Evolutionary conservation across 2,797 vertebrate genomes (phyloP).

Genomic region (Microcaecilia unicolor): DNA sequence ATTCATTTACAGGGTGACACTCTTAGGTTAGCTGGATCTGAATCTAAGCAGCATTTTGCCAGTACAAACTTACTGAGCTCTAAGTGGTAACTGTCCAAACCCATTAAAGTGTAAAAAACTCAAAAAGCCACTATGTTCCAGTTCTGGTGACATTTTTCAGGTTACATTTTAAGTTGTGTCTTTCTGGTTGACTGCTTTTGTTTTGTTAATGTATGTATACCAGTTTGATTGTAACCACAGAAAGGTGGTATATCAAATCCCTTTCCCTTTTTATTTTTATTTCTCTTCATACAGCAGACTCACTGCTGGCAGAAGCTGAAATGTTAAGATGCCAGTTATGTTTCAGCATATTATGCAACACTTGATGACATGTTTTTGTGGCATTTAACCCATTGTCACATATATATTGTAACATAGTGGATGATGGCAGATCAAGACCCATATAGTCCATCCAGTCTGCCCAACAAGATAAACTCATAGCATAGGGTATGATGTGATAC

Average conservation of each 20-base stretch:
- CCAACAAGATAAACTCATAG: too few species aligned
- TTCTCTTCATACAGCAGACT: conserved; percentile 35
- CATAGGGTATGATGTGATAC: too few species aligned
- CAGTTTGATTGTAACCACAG: too few species aligned
- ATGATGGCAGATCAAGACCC: too few species aligned
- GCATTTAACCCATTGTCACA: conserved; percentile 20
- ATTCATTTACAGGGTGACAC: conserved; percentile 1
- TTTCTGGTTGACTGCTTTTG: conserved; percentile 19
- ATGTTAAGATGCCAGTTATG: conserved; percentile 20
- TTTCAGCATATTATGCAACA: conserved; percentile 27
- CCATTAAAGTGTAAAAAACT: conserved; percentile 35
- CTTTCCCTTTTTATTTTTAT: conserved; percentile 24
- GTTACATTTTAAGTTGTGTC: conserved; percentile 20
- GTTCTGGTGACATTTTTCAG: conserved; percentile 30
- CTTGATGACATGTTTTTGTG: conserved; percentile 8
- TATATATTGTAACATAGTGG: too few species aligned
- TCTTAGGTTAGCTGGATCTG: conserved; percentile 7
- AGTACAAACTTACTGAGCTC: conserved; percentile 14
- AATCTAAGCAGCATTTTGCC: conserved; percentile 27
- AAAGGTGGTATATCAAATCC: too few species aligned
- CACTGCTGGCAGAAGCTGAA: conserved; percentile 27
- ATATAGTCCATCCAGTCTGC: too few species aligned
- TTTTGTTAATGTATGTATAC: too few species aligned
- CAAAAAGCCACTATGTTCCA: conserved; percentile 20
- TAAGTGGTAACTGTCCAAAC: conserved; percentile 22